These are phyloP conservation scores for Cerceris ruficornis DNA, from an alignment of 2,888 invertebrate species.

Conservation along the genomic window DNA sequence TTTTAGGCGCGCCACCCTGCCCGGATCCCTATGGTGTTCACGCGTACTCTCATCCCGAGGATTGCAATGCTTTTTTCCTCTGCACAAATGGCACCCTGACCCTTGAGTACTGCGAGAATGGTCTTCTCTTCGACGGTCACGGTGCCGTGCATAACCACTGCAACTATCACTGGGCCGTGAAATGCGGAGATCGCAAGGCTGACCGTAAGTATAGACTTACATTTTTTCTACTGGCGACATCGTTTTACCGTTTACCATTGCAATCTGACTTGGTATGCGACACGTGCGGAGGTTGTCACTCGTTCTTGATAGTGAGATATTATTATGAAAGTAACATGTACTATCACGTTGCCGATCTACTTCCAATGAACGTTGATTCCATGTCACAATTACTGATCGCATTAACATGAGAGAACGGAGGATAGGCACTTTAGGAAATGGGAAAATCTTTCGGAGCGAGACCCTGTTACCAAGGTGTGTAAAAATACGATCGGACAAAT, in stretches of 20 bases:
- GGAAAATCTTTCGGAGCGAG: too few species aligned
- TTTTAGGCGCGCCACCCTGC: constrained; percentile 88
- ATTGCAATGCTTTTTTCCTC: constrained; percentile 94
- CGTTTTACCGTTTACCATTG: constrained; percentile 1
- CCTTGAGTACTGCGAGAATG: constrained; percentile 95
- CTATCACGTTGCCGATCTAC: background rate
- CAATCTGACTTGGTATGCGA: background rate
- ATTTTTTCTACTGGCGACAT: constrained; percentile 11
- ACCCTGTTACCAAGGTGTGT: too few species aligned
- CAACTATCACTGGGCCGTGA: constrained; percentile 96
- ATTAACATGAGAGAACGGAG: background rate
- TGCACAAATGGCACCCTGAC: constrained; percentile 95
- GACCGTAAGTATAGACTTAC: constrained; percentile 86
- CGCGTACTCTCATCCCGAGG: constrained; percentile 93
- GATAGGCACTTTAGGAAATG: background rate
- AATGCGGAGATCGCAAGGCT: constrained; percentile 91
- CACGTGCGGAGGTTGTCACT: background rate
- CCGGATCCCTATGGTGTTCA: constrained; percentile 91
- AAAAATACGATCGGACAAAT: too few species aligned
- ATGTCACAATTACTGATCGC: background rate
- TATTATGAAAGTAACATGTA: background rate
- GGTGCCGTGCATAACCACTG: constrained; percentile 95
- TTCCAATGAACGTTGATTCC: background rate
- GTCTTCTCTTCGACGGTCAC: constrained; percentile 94
- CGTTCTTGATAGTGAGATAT: background rate